A percentile compares a stretch with the other conserved stretches of the same genome.
These are phyloP conservation scores for Sakesphorus luctuosus DNA, from an alignment of 2,113 vertebrate species.

Conservation along the genomic window DNA sequence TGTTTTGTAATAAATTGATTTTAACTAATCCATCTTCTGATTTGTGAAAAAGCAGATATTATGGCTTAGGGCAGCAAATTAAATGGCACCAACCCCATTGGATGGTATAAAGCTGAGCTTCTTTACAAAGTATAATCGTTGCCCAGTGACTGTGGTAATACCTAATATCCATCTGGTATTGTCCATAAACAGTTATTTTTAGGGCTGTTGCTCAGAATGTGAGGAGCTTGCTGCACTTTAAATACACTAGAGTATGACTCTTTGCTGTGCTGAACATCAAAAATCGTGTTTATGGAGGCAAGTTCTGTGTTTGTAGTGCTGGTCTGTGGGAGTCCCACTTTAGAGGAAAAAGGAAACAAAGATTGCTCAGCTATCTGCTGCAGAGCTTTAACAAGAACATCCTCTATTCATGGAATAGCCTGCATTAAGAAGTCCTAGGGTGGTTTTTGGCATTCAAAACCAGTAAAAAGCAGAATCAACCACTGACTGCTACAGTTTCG, in stretches of 20 bases:
- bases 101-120: conserved; percentile 55
- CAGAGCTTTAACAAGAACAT: conserved; percentile 49
- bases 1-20: conserved; percentile 33
- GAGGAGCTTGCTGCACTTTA: conserved; percentile 6
- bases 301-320: conserved; percentile 34
- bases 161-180: conserved; percentile 64
- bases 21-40: conserved; percentile 55
- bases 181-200: conserved; percentile 32
- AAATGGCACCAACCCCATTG: conserved; percentile 24
- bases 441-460: conserved; percentile 50
- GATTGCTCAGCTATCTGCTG: conserved; percentile 56
- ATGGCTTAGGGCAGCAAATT: conserved; percentile 34
- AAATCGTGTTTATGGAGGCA: conserved; percentile 43
- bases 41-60: conserved; percentile 69
- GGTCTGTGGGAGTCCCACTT: conserved; percentile 39
- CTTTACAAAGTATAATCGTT: conserved; percentile 58
- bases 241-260: not conserved
- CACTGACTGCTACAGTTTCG: not conserved
- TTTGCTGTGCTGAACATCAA: not conserved
- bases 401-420: conserved; percentile 58
- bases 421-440: conserved; percentile 51
- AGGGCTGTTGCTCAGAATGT: not conserved
- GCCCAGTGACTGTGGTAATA: conserved; percentile 36
- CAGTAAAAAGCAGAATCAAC: conserved; percentile 47
- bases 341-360: conserved; percentile 52